Base-by-base conservation (phyloP, 2,888 invertebrate genomes). In the Agrochola macilenta region DNA sequence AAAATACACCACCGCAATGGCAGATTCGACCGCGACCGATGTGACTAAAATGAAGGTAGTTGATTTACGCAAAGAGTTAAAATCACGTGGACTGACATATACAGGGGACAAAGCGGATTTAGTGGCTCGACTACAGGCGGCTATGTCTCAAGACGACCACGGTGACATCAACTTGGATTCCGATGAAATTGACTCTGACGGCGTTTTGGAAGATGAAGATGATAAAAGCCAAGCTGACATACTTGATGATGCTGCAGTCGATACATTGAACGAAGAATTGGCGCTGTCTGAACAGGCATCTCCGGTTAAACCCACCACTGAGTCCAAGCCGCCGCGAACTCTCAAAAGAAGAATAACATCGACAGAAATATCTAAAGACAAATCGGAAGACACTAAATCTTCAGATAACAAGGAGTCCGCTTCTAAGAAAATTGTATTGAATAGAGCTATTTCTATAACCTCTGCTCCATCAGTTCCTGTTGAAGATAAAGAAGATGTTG, bases 101-200 rank as follows among this genome's bases (percentile, higher is more conserved):
- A 95, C 97, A 69, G 99, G 99, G 9, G 98, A 98, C 92, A 99
- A 99, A 97, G 98, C 97, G 64, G 99, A 99, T 90, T 96, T 99
- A 73, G 96, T 98, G 63, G 98, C 98, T 85, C 97, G 99, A 87
- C 97, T 99, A 69, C 98, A 98, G 91, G 88, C 94, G 30, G 97
- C 97, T 14, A 88, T 97, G 96, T 88, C 94, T 92, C 91, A 97
- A 94, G 95, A 94, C 58, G 95, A 95, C 66, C 93, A 93, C 79
- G 92, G 90, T 49, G 95, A 94, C 71, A 94, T 96, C 61, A 95
- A 93, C 77, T 91, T 96, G 74, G 96, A 96, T 89, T 96, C 96
- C 0, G 96, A 96, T 82, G 96, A 96, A 89, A 95, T 97, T 43
- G 97, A 97, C 81, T 96, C 97, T 0, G 97, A 97, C 71, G 96